phyloP scores from a whole-genome alignment of 2,113 vertebrate genomes.

The Tapirus terrestris region DNA sequence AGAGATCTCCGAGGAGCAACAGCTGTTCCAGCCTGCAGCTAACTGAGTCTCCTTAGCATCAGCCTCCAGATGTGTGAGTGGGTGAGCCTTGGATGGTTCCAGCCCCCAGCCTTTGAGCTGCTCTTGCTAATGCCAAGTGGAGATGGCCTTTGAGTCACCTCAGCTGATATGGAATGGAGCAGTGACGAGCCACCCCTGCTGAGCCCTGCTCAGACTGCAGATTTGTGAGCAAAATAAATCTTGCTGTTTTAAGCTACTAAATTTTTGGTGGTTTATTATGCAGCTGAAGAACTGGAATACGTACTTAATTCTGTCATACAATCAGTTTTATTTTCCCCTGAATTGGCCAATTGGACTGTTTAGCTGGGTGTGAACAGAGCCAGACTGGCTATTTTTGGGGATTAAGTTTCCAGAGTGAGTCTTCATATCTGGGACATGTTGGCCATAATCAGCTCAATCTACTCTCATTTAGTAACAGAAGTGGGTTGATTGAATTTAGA shows the following conservation, averaged over 20 bases:
- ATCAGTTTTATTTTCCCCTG: neutral
- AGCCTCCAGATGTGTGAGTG: neutral
- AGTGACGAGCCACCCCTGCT: neutral
- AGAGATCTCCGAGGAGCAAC: neutral
- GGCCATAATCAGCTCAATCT: neutral
- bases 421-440: slow-evolving; percentile 7
- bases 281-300: slow-evolving; percentile 11
- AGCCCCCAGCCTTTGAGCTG: neutral
- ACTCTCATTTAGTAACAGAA: slow-evolving; percentile 31
- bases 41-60: neutral
- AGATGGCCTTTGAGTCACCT: neutral
- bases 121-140: neutral
- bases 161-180: neutral
- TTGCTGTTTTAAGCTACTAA: neutral
- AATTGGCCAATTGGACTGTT: neutral
- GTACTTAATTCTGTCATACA: neutral
- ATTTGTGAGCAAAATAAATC: slow-evolving; percentile 43
- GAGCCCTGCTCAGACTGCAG: neutral
- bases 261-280: slow-evolving; percentile 13
- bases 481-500: slow-evolving; percentile 1
- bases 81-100: neutral
- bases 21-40: neutral
- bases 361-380: neutral
- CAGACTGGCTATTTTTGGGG: slow-evolving; percentile 41
- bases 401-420: slow-evolving; percentile 28